Conservation (phyloP, 2,797 vertebrate species). For the Chelon auratus region DNA sequence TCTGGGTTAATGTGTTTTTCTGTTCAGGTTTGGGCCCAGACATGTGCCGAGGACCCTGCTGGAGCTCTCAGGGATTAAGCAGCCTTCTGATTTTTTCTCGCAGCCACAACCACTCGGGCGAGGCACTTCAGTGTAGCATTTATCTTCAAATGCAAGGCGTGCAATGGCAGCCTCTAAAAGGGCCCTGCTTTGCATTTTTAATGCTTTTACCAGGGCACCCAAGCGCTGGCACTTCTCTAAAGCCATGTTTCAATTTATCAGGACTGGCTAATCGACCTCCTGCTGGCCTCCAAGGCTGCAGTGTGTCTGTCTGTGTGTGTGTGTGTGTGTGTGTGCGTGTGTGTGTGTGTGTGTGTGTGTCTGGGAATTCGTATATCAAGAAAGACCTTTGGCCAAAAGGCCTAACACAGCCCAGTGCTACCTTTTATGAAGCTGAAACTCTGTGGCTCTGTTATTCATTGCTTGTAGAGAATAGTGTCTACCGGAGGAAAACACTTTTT, state of each 20-base stretch:
- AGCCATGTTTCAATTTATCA: constrained; percentile 81
- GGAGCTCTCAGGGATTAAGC: constrained; percentile 76
- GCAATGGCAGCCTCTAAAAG: constrained; percentile 75
- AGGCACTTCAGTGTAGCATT: constrained; percentile 77
- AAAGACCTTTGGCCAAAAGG: constrained; percentile 35
- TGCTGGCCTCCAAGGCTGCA: constrained; percentile 43
- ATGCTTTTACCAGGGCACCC: constrained; percentile 75
- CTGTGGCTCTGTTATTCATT: constrained; percentile 39
- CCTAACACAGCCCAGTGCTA: constrained; percentile 23
- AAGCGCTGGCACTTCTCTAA: constrained; percentile 71
- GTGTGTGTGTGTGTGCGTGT: background rate
- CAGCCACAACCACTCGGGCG: constrained; percentile 48
- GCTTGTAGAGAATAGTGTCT: constrained; percentile 21
- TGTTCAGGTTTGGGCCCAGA: constrained; percentile 61
- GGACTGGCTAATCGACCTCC: constrained; percentile 77
- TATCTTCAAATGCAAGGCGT: constrained; percentile 81
- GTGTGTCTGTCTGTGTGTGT: background rate
- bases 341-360: background rate
- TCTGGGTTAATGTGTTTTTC: constrained; percentile 72
- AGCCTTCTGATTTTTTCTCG: constrained; percentile 63
- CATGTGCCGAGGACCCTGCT: constrained; percentile 63
- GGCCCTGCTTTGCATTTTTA: constrained; percentile 82
- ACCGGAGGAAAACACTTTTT: constrained; percentile 41
- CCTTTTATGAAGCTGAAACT: constrained; percentile 28
- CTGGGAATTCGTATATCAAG: constrained; percentile 1